Evolutionary conservation across 1,140 invertebrate species (phyloP), one percentile per base, ranked within the genome.

Genomic region (Drosophila azteca): DNA sequence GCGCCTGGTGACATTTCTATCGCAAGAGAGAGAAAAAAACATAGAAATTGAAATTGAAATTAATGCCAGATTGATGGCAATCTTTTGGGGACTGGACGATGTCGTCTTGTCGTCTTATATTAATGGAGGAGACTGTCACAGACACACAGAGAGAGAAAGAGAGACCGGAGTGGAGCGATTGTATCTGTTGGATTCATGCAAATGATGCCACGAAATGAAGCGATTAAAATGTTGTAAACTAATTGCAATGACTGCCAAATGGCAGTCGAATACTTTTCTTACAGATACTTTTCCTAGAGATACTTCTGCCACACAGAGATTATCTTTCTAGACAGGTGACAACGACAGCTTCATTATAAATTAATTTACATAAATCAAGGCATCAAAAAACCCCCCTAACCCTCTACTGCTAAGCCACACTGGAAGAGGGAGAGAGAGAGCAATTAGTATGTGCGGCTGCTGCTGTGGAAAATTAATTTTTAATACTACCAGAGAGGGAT

Each of bases 331-430:
- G 83, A 88, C 83, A 88, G 84, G 76, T 88, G 84, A 88, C 83
- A 88, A 69, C 79, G 84, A 88, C 84, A 89, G 83, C 83, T 88
- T 88, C 79, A 88, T 88, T 89, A 88, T 83, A 83, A 83, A 79
- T 3, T 39, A 39, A 39, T 39, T 39, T 39, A 39, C 35, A 39
- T 39, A 39, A 39, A 39, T 39, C 35, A 39, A 39, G 35, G 35
- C 35, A 13, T 39, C 35, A 39, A 2, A 11, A 11, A 35, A 3
- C 0, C 31, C 9, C 31, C 31, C 29, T 2, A 3, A 11, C 2
- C 3, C 31, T 9, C 31, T 9, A 35, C 9, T 35, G 35, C 35
- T 39, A 39, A 13, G 35, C 35, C 35, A 39, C 35, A 39, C 35
- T 39, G 35, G 35, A 1, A 39, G 9, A 35, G n/a, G n/a, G 31